Base-by-base conservation (phyloP, 2,797 vertebrate genomes). In the Chloroceryle amazona region DNA sequence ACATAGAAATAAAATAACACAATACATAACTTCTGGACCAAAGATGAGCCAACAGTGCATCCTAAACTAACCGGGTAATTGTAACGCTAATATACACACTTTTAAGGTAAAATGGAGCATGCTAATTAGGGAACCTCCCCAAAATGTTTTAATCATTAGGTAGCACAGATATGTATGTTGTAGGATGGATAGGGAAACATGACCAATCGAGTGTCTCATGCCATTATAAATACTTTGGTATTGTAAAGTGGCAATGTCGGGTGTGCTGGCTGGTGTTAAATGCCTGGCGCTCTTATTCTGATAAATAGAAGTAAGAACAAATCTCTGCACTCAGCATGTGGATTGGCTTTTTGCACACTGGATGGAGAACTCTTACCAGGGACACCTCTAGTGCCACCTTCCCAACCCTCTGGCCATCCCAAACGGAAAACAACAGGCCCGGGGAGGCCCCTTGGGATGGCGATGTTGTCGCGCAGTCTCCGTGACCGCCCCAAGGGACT, bases 401-500 rank as follows among this genome's bases (percentile, higher is more conserved):
- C 22, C 15, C 62, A 8, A 6, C 8, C 20, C 26, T 22, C 8
- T 9, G 39, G 6, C 2, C 9, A 18, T 1, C 42, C 0, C 79
- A 5, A 4, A 29, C 0, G 2, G 4, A 28, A 8, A 4, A 29
- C 16, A 2, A 13, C 20, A 25, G 31, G 5, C 33, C 79, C 8
- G 2, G 1, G 5, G 26, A 28, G 5, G 23, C 20, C 60, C 0
- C 0, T 0, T 35, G 72, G 22, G 28, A 5, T 0, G 18, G 21
- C 1, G 4, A 7, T 11, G 0, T 5, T 11, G 0, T 5, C 9
- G 18, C 3, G 11, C 47, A 5, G 39, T 41, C 33, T 12, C 60
- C n/a, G 0, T 0, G 0, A 1, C 15, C 0, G 19, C 1, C 29
- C 29, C 49, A 1, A 4, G 20, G 35, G 4, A 7, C 51, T 35